These are phyloP conservation scores for Dunckerocampus dactyliophorus DNA, from an alignment of 2,113 vertebrate species.

Conservation along the genomic window DNA sequence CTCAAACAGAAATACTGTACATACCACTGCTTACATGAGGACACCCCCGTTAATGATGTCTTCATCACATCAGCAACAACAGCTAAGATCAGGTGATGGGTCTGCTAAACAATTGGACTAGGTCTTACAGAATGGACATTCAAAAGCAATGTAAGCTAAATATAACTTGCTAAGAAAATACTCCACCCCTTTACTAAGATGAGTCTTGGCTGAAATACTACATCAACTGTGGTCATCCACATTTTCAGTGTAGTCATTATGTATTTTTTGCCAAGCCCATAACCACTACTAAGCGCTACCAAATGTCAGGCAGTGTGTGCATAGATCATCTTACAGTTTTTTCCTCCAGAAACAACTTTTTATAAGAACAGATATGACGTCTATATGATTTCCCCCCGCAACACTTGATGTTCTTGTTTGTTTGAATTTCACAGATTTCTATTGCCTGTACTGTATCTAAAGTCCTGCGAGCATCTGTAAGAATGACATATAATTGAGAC, in stretches of 20 bases:
- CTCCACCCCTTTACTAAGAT: constrained; percentile 44
- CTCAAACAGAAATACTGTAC: constrained; percentile 12
- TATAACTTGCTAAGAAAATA: constrained; percentile 56
- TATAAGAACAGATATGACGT: not conserved
- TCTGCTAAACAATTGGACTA: constrained; percentile 16
- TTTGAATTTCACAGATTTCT: too few species aligned
- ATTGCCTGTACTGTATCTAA: too few species aligned
- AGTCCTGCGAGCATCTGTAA: too few species aligned
- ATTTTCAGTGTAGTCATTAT: constrained; percentile 38
- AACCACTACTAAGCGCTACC: constrained; percentile 56
- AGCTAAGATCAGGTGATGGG: constrained; percentile 32
- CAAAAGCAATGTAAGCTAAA: constrained; percentile 43
- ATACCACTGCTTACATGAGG: not conserved
- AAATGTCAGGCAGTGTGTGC: constrained; percentile 42
- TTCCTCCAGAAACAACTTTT: constrained; percentile 1
- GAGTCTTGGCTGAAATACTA: constrained; percentile 40
- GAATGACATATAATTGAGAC: too few species aligned
- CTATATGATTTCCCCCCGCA: too few species aligned
- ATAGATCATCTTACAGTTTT: constrained; percentile 10
- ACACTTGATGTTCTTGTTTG: too few species aligned
- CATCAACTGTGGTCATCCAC: constrained; percentile 41
- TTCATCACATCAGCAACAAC: constrained; percentile 22
- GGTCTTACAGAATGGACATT: constrained; percentile 38
- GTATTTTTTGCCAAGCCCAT: constrained; percentile 33
- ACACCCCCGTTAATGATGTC: constrained; percentile 5